A percentile compares a stretch with the other conserved stretches of the same genome.
Conservation (phyloP, 1,140 invertebrate genomes). For the Lucilia cuprina region DNA sequence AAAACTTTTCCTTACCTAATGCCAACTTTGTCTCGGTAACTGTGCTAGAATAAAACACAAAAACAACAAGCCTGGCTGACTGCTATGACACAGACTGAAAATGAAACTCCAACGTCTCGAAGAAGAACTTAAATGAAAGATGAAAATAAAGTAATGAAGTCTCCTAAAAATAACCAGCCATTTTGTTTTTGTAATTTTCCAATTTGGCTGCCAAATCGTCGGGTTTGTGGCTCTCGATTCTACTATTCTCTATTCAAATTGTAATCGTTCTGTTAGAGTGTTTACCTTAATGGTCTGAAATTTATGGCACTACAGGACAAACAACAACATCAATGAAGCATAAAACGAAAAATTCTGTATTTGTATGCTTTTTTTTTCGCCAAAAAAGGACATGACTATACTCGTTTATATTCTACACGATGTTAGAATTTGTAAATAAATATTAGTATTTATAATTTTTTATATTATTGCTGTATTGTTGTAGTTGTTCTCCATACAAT, state of each 20-base stretch:
- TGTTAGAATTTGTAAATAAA: too few relatives aligned
- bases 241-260: background rate
- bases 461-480: background rate
- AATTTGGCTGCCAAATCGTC: conserved; percentile 25
- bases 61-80: background rate
- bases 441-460: too few relatives aligned
- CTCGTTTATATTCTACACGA: too few relatives aligned
- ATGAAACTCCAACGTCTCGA: background rate
- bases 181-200: background rate
- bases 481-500: background rate
- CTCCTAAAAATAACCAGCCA: conserved; percentile 24
- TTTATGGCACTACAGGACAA: background rate
- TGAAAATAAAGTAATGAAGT: conserved; percentile 32
- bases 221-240: background rate
- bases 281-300: conserved; percentile 17
- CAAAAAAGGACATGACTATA: too few relatives aligned
- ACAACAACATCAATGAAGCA: conserved; percentile 17
- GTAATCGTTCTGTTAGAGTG: background rate
- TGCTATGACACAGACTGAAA: background rate
- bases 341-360: background rate
- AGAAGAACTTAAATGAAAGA: background rate
- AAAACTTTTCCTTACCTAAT: background rate
- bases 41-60: background rate
- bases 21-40: background rate
- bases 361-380: too few relatives aligned